Evolutionary conservation across 2,797 vertebrate species (phyloP), one percentile per base, ranked within the genome.

Genomic region (Brachyrhaphis roseni): DNA sequence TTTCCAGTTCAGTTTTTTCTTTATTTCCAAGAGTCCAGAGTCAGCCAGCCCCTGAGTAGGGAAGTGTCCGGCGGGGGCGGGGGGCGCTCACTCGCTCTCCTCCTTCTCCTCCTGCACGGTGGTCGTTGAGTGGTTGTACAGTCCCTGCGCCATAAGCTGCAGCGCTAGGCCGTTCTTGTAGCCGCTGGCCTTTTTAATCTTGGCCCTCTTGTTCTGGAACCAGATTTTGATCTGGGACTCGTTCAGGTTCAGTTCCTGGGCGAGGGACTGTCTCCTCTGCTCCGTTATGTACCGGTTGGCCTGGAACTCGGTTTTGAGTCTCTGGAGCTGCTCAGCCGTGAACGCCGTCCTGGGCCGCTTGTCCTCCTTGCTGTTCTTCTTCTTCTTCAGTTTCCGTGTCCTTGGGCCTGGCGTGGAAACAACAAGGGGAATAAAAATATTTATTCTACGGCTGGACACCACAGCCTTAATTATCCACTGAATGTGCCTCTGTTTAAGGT

Each of bases 171-270:
- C 97, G 91, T 98, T 99, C 93, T 98, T 99, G 92, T 97, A 97
- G 89, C 98, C 98, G 11, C 91, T 96, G 88, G 98, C 97, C 84
- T 99, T 99, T 96, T 99, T 98, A 89, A 99, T 98, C 93, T 99
- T 99, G 87, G 98, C 98, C 79, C 98, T 93, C 92, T 98, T 99
- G 88, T 99, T 99, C 95, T 99, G 98, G 95, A 99, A 99, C 98
- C 98, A 99, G 94, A 99, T 98, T 93, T 98, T 99, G 85, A 99
- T 98, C 93, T 99, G 98, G 55, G 98, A 98, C 94, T 98, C 98
- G 92, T 99, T 99, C 87, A 99, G 97, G 93, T 95, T 97, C 85
- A 99, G 97, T 95, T 99, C 98, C 92, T 97, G 97, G 78, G 98
- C 98, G 94, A 99, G 95, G 46, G 95, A 96, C 95, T 99, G 98